Evolutionary conservation across 2,888 invertebrate genomes (phyloP), one percentile per base, ranked within the genome.

Genomic region (Calameuta pallipes): DNA sequence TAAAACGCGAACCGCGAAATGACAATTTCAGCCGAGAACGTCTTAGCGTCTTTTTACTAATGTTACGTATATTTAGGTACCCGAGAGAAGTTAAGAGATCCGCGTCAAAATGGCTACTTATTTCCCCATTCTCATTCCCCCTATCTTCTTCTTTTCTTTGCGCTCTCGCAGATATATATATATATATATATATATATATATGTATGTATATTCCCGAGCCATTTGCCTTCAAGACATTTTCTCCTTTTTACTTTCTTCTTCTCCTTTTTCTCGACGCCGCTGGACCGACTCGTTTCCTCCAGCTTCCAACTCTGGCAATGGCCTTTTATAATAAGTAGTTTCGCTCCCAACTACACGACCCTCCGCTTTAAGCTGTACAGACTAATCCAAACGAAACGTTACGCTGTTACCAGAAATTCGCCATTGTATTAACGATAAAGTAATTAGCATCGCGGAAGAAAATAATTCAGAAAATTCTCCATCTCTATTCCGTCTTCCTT

Each of bases 311-410:
- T 86, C 85, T 80, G 83, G 85, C 86, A 85, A 87, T 89, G 87
- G 87, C 86, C 86, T 84, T 56, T 85, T 86, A 86, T 88, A 89
- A 89, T 87, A 87, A 87, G 85, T 83, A 87, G 86, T 88, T 89
- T 87, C 85, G 85, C 83, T 84, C 84, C 80, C 82, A 73, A 82
- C 80, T 82, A 80, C 79, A 79, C 78, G 23, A 30, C 23, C 73
- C 30, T 74, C 30, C 34, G 33, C 74, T 75, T 33, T 11, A 56
- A 56, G 2, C 71, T 33, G 35, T 81, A 80, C 82, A 79, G 78
- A 78, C 81, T 82, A 82, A 83, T 82, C 82, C 82, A 80, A 79
- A 81, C 80, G 82, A 82, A 80, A 82, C 83, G 81, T 83, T 77
- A 76, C 75, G 76, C 82, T 79, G 79, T 83, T 82, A 83, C 82